Conservation (phyloP, 2,797 vertebrate genomes). For the Hafferia zeledoni region DNA sequence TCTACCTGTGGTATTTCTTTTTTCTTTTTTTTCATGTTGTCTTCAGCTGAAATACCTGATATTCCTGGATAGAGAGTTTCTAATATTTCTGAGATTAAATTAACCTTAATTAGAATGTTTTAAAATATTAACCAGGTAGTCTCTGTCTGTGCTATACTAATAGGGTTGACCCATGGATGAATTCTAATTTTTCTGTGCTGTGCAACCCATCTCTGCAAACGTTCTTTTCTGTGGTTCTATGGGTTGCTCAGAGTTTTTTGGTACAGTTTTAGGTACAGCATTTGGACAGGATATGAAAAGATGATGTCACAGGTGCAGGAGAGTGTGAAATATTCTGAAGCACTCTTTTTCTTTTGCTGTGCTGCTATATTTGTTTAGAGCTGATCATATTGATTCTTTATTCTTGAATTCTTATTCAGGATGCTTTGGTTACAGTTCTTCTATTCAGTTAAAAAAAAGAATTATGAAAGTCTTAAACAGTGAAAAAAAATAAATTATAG, state of each 20-base stretch:
- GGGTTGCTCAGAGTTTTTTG: background rate
- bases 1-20: background rate
- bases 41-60: background rate
- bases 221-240: background rate
- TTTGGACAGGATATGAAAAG: background rate
- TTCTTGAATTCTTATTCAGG: background rate
- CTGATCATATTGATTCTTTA: background rate
- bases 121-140: background rate
- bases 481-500: conserved; percentile 6
- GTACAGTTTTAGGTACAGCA: background rate
- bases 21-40: background rate
- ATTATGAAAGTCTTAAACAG: background rate
- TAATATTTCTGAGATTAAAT: background rate
- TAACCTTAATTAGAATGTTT: background rate
- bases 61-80: background rate
- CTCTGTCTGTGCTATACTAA: background rate
- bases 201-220: background rate
- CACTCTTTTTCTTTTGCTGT: background rate
- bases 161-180: background rate
- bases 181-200: background rate
- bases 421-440: background rate
- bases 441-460: background rate
- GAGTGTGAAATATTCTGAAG: background rate
- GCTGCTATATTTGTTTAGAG: background rate
- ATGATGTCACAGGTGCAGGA: background rate